Base-by-base conservation (phyloP, 2,888 invertebrate species). In the Laothoe populi region DNA sequence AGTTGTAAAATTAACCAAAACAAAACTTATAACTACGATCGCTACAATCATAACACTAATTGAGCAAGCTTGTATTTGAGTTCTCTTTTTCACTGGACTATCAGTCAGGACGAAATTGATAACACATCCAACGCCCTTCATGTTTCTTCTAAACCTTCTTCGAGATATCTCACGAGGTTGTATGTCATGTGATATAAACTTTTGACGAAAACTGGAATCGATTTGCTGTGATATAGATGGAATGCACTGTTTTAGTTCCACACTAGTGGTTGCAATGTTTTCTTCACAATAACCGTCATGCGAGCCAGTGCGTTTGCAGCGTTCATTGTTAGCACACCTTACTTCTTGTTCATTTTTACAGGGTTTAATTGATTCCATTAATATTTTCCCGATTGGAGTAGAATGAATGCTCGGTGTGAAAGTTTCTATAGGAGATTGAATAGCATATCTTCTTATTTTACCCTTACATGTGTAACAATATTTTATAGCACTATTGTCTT, bases 11-110 rank as follows among this genome's bases (percentile, higher is more conserved):
- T 92, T 92, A 62, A 92, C 91, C 79, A 93, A 84, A 80, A 93
- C 78, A 80, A 93, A 88, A 84, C 91, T 90, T 82, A 93, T 91
- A 31, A 90, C 82, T 80, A 93, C 83, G 65, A 93, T 91, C 66
- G 93, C 91, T 79, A 93, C 75, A 74, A 93, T 88, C 90, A 92
- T 92, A 77, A 92, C 84, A 84, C 90, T 92, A 84, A 92, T 90
- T 88, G 92, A 92, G 87, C 91, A 92, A 65, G 92, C 92, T 81
- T 91, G 90, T 78, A 93, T 90, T 82, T 91, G 92, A 69, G 88
- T 92, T 74, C 90, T 81, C 74, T 90, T 93, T 69, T 90, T 92
- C 46, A 90, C 81, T 63, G 88, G 84, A 72, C 85, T 89, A 72
- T 92, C 90, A 71, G 86, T 86, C 71, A 90, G 77, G 66, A 89